Conservation (phyloP, 2,113 vertebrate species). For the Pseudorectes ferrugineus region DNA sequence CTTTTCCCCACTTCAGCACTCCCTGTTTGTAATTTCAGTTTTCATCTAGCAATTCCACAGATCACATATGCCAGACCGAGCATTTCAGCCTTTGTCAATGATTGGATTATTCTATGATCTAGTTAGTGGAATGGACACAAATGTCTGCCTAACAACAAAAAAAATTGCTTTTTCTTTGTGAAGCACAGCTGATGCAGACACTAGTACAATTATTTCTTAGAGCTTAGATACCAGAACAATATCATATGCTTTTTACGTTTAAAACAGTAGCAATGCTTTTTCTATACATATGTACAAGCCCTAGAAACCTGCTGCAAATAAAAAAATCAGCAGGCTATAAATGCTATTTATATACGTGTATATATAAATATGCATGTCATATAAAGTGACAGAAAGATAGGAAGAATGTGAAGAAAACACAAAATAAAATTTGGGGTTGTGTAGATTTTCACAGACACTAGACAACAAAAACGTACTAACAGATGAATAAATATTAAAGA, state of each 20-base stretch:
- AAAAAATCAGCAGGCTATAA: background rate
- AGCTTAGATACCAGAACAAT: background rate
- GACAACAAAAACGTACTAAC: background rate
- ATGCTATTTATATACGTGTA: background rate
- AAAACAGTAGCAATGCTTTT: background rate
- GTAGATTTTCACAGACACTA: background rate
- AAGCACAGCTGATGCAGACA: slow-evolving; percentile 3
- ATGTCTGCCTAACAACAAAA: slow-evolving; percentile 20
- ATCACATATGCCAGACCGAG: slow-evolving; percentile 10
- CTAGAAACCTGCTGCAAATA: background rate
- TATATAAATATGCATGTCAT: background rate
- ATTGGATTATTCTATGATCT: slow-evolving; percentile 57
- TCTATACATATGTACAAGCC: background rate
- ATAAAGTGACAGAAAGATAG: background rate
- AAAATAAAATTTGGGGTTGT: background rate
- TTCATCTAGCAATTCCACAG: slow-evolving; percentile 16
- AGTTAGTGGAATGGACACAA: slow-evolving; percentile 49
- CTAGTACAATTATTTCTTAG: background rate
- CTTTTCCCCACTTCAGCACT: background rate
- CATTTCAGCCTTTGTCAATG: slow-evolving; percentile 23
- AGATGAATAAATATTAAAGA: background rate
- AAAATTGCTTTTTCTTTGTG: background rate
- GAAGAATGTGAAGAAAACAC: background rate
- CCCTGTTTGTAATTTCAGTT: background rate
- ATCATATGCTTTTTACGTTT: background rate